phyloP scores from a whole-genome alignment of 1,140 invertebrate species.

The Tigriopus japonicus region DNA sequence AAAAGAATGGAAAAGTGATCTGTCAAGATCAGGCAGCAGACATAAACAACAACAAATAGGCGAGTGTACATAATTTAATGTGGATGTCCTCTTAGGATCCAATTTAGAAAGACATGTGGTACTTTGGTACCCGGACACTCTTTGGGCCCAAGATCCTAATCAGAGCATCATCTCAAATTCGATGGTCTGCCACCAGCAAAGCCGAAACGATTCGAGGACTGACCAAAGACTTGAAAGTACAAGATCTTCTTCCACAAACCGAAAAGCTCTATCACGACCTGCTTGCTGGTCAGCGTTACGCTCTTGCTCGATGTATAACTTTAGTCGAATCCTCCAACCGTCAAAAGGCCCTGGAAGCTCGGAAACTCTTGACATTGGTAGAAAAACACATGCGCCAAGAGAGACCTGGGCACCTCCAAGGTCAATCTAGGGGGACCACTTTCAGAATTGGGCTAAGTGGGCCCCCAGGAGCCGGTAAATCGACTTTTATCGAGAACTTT shows the following conservation, averaged over 20 bases:
- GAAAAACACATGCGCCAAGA: constrained; percentile 22
- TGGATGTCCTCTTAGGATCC: too few species aligned
- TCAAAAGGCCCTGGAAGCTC: constrained; percentile 27
- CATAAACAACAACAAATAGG: too few species aligned
- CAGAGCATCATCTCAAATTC: too few species aligned
- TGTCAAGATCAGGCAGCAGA: too few species aligned
- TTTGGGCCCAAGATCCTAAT: too few species aligned
- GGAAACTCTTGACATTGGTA: constrained; percentile 27
- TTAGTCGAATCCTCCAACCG: constrained; percentile 33
- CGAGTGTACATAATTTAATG: too few species aligned
- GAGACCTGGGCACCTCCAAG: neutral
- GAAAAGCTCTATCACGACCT: constrained; percentile 23
- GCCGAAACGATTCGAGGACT: too few species aligned
- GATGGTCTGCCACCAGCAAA: too few species aligned
- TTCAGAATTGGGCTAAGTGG: constrained; percentile 32
- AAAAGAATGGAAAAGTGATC: too few species aligned
- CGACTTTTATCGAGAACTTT: constrained; percentile 40
- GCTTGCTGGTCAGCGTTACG: constrained; percentile 22
- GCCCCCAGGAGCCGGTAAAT: constrained; percentile 43
- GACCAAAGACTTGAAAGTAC: too few species aligned
- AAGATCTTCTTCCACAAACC: neutral
- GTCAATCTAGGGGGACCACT: neutral
- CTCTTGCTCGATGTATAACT: constrained; percentile 33
- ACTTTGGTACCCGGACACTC: too few species aligned
- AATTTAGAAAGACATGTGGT: too few species aligned